Evolutionary conservation across 2,113 vertebrate genomes (phyloP).

Genomic region (Brachyistius frenatus): DNA sequence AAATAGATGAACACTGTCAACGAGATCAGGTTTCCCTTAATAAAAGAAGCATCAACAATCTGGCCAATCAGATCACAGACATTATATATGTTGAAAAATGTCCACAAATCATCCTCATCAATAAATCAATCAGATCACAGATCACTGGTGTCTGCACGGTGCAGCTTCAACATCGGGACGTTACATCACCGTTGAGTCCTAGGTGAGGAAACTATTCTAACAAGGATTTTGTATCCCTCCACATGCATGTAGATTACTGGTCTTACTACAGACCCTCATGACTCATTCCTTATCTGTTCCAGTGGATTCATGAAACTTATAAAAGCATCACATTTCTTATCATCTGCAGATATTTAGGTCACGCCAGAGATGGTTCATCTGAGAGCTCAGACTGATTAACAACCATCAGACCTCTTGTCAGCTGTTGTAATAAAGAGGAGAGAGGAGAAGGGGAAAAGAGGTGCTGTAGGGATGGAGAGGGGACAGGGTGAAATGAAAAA

Average conservation of each 20-base stretch:
- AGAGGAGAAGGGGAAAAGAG: background rate
- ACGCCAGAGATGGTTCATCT: conserved; percentile 34
- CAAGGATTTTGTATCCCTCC: background rate
- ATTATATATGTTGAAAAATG: no score
- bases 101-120: no score
- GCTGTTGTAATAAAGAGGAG: conserved; percentile 3
- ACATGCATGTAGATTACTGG: conserved; percentile 1
- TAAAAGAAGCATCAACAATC: no score
- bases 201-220: background rate
- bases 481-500: conserved; percentile 4
- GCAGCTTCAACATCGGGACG: background rate
- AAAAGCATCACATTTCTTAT: conserved; percentile 1
- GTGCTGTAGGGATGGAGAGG: background rate
- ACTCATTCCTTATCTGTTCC: background rate
- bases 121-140: no score
- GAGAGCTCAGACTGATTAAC: conserved; percentile 45
- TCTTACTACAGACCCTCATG: background rate
- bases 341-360: conserved; percentile 43
- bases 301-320: conserved; percentile 1
- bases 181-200: background rate
- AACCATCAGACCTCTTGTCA: conserved; percentile 6
- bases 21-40: no score
- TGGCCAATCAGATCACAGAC: no score
- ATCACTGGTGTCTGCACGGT: background rate
- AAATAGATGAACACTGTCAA: no score